phyloP scores from a whole-genome alignment of 2,113 vertebrate species.

The Eulemur macaco region DNA sequence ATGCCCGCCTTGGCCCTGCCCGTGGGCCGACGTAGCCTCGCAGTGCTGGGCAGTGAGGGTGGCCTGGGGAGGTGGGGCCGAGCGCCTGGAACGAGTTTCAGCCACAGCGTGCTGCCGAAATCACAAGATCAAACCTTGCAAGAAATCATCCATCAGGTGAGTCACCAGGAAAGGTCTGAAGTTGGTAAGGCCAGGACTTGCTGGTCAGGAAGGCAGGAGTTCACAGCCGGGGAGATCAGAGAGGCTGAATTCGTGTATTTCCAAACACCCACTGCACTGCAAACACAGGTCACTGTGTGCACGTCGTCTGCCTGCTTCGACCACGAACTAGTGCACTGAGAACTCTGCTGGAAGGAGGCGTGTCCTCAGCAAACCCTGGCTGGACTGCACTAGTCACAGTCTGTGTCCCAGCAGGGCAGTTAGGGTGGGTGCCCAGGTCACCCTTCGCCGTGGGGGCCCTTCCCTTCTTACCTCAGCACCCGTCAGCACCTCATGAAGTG shows the following conservation, averaged over 20 bases:
- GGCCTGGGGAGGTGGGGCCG: neutral
- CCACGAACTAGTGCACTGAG: neutral
- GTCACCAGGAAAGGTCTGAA: neutral
- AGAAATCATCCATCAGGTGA: accelerated
- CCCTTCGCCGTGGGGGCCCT: accelerated
- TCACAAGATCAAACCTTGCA: too few species aligned
- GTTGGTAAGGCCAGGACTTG: neutral
- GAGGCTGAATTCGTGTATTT: too few species aligned
- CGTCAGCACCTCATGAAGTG: neutral
- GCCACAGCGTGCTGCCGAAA: accelerated
- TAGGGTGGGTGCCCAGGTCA: neutral
- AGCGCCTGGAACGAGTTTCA: accelerated
- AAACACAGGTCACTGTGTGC: accelerated
- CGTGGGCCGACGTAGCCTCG: accelerated
- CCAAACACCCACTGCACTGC: neutral
- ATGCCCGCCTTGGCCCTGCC: accelerated
- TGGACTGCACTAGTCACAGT: neutral
- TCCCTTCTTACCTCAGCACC: neutral
- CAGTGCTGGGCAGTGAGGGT: too few species aligned
- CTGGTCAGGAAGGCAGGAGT: neutral
- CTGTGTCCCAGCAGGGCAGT: neutral
- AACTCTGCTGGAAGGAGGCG: neutral
- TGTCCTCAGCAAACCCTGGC: neutral
- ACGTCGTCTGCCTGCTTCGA: accelerated
- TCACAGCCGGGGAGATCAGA: neutral